Evolutionary conservation across 2,888 invertebrate species (phyloP).

Genomic region (Nycteola revayana): DNA sequence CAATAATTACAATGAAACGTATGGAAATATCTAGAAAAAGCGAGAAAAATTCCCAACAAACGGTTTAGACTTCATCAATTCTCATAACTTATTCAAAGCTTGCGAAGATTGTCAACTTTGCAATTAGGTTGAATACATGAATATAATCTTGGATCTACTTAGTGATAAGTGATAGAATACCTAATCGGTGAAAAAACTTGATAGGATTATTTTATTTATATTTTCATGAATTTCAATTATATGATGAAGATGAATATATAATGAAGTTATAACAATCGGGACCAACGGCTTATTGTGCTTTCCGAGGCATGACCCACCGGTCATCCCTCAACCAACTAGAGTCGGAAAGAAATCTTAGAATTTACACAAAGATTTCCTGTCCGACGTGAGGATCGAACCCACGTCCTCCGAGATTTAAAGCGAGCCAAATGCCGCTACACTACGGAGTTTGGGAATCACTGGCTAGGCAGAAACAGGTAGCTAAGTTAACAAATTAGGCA

Average conservation of each 20-base stretch:
- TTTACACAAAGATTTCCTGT: too few relatives aligned
- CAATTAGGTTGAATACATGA: slow-evolving; percentile 44
- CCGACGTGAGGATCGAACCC: too few relatives aligned
- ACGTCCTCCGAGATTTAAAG: too few relatives aligned
- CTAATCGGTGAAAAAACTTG: slow-evolving; percentile 17
- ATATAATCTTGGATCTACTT: slow-evolving; percentile 11
- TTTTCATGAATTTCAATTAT: slow-evolving; percentile 7
- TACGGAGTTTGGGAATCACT: too few relatives aligned
- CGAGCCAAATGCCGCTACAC: too few relatives aligned
- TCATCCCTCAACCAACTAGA: too few relatives aligned
- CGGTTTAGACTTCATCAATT: slow-evolving; percentile 10
- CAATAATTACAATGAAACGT: slow-evolving; percentile 1
- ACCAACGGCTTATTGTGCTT: too few relatives aligned
- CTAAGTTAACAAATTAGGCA: slow-evolving; percentile 7
- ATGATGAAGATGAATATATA: too few relatives aligned
- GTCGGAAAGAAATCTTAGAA: too few relatives aligned
- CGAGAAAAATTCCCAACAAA: slow-evolving; percentile 9
- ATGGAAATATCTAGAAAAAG: slow-evolving; percentile 3
- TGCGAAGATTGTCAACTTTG: slow-evolving; percentile 45
- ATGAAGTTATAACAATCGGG: too few relatives aligned
- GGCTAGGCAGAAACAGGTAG: slow-evolving; percentile 9
- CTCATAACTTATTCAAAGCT: slow-evolving; percentile 17
- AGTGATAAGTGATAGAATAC: slow-evolving; percentile 18
- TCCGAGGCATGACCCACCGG: too few relatives aligned
- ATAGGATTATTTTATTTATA: slow-evolving; percentile 11